Evolutionary conservation across 2,113 vertebrate genomes (phyloP).

Genomic region (Myocastor coypus): DNA sequence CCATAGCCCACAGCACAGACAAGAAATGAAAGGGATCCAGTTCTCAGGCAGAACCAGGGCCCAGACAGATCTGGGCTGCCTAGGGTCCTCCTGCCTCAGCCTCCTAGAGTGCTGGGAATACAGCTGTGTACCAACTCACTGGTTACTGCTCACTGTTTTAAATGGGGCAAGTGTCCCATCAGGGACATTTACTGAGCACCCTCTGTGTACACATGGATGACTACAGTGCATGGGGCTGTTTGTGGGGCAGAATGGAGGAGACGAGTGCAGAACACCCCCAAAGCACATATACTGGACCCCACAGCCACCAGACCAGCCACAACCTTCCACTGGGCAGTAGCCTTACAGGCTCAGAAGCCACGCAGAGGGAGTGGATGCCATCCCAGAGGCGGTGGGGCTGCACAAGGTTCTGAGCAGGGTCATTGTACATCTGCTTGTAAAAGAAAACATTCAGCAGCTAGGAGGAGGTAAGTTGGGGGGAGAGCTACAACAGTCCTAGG

Average conservation of each 20-base stretch:
- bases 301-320: neutral
- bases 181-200: rapidly evolving
- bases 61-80: neutral
- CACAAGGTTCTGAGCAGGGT: neutral
- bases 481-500: neutral
- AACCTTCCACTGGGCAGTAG: neutral
- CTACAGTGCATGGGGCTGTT: neutral
- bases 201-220: rapidly evolving
- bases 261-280: neutral
- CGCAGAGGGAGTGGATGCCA: neutral
- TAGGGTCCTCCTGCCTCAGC: neutral
- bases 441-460: neutral
- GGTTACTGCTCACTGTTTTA: neutral
- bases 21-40: neutral
- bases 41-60: too few relatives aligned
- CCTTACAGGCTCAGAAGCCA: neutral
- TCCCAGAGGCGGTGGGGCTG: neutral
- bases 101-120: neutral
- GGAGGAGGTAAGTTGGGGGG: neutral
- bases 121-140: neutral
- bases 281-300: neutral
- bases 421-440: neutral
- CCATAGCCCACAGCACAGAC: rapidly evolving
- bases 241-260: neutral
- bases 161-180: neutral